These are phyloP conservation scores for Gasteruption jaculator DNA, from an alignment of 2,888 invertebrate species.

Conservation along the genomic window DNA sequence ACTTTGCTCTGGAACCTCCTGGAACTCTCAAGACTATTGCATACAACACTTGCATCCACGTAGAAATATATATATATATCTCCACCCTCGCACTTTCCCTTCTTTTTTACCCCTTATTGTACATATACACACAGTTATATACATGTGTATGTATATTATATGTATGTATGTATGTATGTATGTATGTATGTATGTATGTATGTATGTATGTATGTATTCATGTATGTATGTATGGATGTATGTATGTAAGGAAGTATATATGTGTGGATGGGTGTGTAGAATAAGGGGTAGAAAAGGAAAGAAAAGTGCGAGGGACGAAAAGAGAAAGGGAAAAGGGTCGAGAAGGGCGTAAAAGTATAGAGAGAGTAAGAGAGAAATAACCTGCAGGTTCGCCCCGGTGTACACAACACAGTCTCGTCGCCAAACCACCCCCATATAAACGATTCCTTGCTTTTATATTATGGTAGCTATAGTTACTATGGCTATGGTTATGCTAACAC, in stretches of 20 bases:
- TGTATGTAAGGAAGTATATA: not conserved
- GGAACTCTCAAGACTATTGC: too few relatives aligned
- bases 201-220: too few relatives aligned
- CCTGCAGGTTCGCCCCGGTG: too few relatives aligned
- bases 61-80: too few relatives aligned
- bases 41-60: too few relatives aligned
- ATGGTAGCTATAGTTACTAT: not conserved
- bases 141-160: too few relatives aligned
- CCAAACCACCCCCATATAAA: conserved; percentile 1
- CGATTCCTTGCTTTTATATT: not conserved
- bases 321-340: conserved; percentile 3
- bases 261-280: too few relatives aligned
- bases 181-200: not conserved
- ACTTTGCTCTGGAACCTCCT: too few relatives aligned
- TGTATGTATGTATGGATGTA: too few relatives aligned
- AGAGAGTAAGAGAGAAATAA: too few relatives aligned
- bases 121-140: conserved; percentile 4
- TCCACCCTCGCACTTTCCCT: conserved; percentile 1
- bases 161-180: conserved; percentile 8
- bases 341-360: conserved; percentile 1
- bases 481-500: conserved; percentile 2
- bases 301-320: too few relatives aligned
- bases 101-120: conserved; percentile 1
- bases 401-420: not conserved
- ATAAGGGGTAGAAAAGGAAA: too few relatives aligned